These are phyloP conservation scores for Helarctos malayanus DNA, from an alignment of 2,797 vertebrate species.

Conservation along the genomic window DNA sequence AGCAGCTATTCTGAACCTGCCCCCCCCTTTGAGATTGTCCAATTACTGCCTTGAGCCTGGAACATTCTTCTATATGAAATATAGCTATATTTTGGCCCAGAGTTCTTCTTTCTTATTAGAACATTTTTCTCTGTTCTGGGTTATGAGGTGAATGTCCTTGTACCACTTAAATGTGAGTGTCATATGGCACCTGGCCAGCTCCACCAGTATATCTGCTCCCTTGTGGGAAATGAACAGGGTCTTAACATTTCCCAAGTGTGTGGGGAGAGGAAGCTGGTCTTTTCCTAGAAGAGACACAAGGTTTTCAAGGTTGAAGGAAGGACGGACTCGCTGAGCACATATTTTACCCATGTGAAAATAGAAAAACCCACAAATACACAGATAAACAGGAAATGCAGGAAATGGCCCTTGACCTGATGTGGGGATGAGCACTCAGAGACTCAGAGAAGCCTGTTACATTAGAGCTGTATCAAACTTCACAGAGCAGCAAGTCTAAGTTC, in stretches of 20 bases:
- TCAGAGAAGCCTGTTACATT: neutral
- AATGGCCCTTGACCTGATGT: neutral
- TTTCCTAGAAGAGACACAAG: slow-evolving; percentile 18
- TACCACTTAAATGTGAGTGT: neutral
- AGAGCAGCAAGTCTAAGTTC: neutral
- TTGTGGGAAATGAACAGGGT: neutral
- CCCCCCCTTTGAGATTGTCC: neutral
- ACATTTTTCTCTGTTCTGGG: neutral
- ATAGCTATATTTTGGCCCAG: neutral
- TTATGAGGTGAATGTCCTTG: neutral
- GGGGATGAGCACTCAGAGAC: neutral
- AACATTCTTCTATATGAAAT: neutral
- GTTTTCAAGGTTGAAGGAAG: neutral
- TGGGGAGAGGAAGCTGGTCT: neutral
- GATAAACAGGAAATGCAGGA: neutral
- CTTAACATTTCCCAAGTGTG: neutral
- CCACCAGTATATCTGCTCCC: neutral
- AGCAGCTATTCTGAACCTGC: neutral
- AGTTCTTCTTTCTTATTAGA: neutral
- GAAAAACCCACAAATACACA: neutral
- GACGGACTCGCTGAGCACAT: neutral
- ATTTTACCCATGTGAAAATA: slow-evolving; percentile 40
- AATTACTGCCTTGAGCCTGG: neutral
- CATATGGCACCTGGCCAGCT: neutral
- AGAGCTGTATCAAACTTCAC: neutral